These are phyloP conservation scores for Lagopus leucura DNA, from an alignment of 2,113 vertebrate genomes.

Conservation along the genomic window DNA sequence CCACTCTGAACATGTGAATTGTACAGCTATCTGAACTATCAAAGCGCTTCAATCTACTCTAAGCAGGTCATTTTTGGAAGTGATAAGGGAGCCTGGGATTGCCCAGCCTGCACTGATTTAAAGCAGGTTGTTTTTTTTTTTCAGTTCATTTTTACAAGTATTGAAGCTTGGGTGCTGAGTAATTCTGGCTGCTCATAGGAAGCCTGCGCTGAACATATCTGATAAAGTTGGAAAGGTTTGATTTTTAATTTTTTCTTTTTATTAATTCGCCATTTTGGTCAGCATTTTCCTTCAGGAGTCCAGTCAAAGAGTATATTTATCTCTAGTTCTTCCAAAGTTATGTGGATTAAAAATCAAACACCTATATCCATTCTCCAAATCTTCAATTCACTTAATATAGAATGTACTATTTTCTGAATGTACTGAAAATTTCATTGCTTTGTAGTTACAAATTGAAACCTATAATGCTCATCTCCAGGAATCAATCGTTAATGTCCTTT, in stretches of 20 bases:
- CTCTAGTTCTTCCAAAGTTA: not conserved
- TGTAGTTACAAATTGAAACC: conserved; percentile 55
- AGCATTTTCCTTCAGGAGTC: not conserved
- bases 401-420: conserved; percentile 27
- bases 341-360: conserved; percentile 24
- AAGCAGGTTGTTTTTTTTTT: conserved; percentile 49
- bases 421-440: conserved; percentile 46
- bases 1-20: conserved; percentile 71
- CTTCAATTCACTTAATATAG: conserved; percentile 39
- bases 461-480: conserved; percentile 52
- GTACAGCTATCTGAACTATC: conserved; percentile 67
- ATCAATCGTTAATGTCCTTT: conserved; percentile 38
- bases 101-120: conserved; percentile 73
- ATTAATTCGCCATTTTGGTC: not conserved
- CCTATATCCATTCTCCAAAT: not conserved
- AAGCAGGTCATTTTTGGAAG: conserved; percentile 78
- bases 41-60: conserved; percentile 77
- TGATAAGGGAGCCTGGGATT: conserved; percentile 74
- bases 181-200: conserved; percentile 16
- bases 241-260: not conserved
- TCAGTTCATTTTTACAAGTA: conserved; percentile 58
- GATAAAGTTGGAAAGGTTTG: not conserved
- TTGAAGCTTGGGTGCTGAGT: conserved; percentile 53
- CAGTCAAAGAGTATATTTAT: not conserved
- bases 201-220: not conserved